A percentile compares a stretch with the other conserved stretches of the same genome.
Evolutionary conservation across 2,797 vertebrate genomes (phyloP).

Genomic region (Sebastes cheni): DNA sequence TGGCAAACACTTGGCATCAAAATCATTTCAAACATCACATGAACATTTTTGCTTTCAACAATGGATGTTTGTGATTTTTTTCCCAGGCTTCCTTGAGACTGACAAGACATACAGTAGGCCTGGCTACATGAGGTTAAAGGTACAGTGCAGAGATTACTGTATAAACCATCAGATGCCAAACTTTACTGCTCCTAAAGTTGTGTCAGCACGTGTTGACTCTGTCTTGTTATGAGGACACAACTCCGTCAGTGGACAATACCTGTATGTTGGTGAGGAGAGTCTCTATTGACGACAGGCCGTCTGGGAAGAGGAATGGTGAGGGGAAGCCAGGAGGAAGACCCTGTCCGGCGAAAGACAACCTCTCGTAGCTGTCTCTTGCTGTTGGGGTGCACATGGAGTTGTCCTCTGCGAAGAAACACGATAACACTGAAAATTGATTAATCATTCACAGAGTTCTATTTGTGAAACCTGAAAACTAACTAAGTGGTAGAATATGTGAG

Average conservation of each 20-base stretch:
- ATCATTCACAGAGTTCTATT: not conserved
- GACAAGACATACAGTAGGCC: not conserved
- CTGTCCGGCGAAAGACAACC: slow-evolving; percentile 95
- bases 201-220: not conserved
- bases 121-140: not conserved
- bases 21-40: not conserved
- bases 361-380: slow-evolving; percentile 97
- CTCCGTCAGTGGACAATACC: slow-evolving; percentile 40
- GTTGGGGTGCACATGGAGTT: slow-evolving; percentile 96
- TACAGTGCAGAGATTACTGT: not conserved
- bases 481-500: not conserved
- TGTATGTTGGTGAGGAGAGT: slow-evolving; percentile 96
- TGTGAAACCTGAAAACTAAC: not conserved
- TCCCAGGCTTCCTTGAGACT: not conserved
- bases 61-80: not conserved
- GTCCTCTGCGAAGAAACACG: slow-evolving; percentile 87
- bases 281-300: slow-evolving; percentile 99
- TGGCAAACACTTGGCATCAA: not conserved
- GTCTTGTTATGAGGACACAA: not conserved
- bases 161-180: not conserved
- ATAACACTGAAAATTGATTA: not conserved
- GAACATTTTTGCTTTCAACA: not conserved
- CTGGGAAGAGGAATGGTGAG: slow-evolving; percentile 98
- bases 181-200: not conserved
- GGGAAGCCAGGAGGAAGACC: slow-evolving; percentile 96